A percentile compares a stretch with the other conserved stretches of the same genome.
phyloP scores from a whole-genome alignment of 2,888 invertebrate genomes.

The Allygus modestus region DNA sequence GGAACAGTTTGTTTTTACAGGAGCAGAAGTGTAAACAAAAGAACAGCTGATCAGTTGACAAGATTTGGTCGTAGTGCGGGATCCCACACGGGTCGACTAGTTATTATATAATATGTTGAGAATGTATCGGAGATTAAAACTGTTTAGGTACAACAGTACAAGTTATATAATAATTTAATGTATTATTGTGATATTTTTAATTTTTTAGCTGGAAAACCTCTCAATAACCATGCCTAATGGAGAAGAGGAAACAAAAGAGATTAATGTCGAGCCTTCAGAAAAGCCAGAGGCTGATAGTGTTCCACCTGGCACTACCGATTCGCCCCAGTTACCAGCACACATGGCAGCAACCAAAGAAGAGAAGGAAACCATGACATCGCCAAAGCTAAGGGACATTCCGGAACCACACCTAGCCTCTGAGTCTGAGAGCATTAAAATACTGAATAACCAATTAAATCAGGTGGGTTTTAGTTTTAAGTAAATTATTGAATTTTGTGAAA shows the following conservation, averaged over 20 bases:
- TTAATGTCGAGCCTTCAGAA: neutral
- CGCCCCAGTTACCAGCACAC: neutral
- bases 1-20: too few species aligned
- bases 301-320: neutral
- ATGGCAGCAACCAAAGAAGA: neutral
- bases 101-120: too few species aligned
- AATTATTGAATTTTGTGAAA: neutral
- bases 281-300: neutral
- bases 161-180: neutral
- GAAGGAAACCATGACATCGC: slow-evolving; percentile 18
- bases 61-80: too few species aligned
- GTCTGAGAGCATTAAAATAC: slow-evolving; percentile 1
- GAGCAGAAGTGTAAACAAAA: too few species aligned
- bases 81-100: too few species aligned
- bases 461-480: neutral
- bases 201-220: neutral
- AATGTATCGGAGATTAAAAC: too few species aligned
- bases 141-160: too few species aligned
- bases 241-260: neutral
- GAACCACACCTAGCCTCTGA: neutral
- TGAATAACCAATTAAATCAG: slow-evolving; percentile 44
- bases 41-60: too few species aligned
- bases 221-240: neutral
- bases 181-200: neutral
- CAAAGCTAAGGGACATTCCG: neutral